Base-by-base conservation (phyloP, 1,140 invertebrate species). In the Zelostemma sp. region DNA sequence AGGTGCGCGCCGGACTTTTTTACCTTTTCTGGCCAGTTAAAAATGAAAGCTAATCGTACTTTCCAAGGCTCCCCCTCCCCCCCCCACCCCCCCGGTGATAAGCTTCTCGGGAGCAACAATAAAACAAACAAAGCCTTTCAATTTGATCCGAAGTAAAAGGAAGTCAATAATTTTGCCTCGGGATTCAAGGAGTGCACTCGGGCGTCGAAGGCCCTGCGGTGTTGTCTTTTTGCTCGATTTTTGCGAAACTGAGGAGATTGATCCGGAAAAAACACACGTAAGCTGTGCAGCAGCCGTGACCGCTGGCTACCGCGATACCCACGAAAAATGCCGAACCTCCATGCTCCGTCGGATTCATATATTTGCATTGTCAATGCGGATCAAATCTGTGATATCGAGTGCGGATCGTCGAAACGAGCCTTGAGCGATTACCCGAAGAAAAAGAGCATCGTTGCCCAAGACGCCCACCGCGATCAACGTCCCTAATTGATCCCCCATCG, bases 221-320 rank as follows among this genome's bases (percentile, higher is more conserved):
- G 35, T 11, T 38, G 35, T n/a, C 55, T 72, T 75, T 74, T 74
- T 74, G 53, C 46, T 15, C 49, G 45, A 73, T 71, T 73, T 79
- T 75, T 77, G n/a, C 77, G 68, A 79, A 76, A 73, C 64, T 66
- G 68, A 75, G 72, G 70, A 56, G 68, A 65, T 67, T 62, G 70
- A 62, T 65, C 59, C 11, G 54, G 47, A 58, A 68, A 72, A 68
- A 74, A 75, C 71, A 77, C 75, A 68, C 75, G 75, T 77, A 69
- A 62, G 43, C 62, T 72, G 75, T 46, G 73, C 72, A 47, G 56
- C 48, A 76, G 70, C 73, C 76, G 76, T 78, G 78, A 80, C 78
- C 74, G 69, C 65, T 68, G 75, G 66, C 75, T 78, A 78, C 72
- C 73, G 70, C 73, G 75, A 76, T 77, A 76, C 75, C 62, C 72